Conservation (phyloP, 2,888 invertebrate species). For the Subacronicta megacephala region DNA sequence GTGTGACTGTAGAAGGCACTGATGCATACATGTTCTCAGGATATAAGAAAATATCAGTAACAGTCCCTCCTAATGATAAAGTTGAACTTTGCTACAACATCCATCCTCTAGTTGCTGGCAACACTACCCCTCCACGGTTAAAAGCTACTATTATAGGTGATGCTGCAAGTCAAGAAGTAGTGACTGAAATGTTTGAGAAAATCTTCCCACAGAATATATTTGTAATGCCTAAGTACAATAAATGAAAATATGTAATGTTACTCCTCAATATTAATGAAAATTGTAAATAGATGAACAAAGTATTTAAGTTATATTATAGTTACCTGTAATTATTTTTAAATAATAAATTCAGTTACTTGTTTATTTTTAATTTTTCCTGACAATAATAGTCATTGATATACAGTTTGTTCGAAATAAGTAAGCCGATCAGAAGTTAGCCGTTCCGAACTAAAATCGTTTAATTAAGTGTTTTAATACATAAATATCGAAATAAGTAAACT, state of each 20-base stretch:
- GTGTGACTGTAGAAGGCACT: conserved; percentile 93
- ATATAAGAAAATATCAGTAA: conserved; percentile 94
- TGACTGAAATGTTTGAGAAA: conserved; percentile 86
- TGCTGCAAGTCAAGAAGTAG: conserved; percentile 74
- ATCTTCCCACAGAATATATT: conserved; percentile 86
- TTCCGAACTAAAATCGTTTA: too few species aligned
- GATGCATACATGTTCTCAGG: conserved; percentile 99
- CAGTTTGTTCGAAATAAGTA: too few species aligned
- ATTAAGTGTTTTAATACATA: too few species aligned
- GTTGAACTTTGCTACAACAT: conserved; percentile 93
- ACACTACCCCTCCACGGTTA: conserved; percentile 92
- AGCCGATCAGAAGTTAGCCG: too few species aligned
- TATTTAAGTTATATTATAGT: conserved; percentile 78
- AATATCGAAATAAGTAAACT: too few species aligned
- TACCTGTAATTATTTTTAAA: conserved; percentile 77
- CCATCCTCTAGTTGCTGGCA: conserved; percentile 93
- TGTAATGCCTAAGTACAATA: conserved; percentile 89
- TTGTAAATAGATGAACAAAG: conserved; percentile 86
- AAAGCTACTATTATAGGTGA: conserved; percentile 86
- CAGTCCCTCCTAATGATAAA: conserved; percentile 90
- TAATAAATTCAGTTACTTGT: conserved; percentile 83
- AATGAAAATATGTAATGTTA: conserved; percentile 74
- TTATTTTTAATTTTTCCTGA: conserved; percentile 37
- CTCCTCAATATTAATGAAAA: conserved; percentile 61
- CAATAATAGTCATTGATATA: background rate